Base-by-base conservation (phyloP, 1,140 invertebrate species). In the Protaetia brevitarsis region DNA sequence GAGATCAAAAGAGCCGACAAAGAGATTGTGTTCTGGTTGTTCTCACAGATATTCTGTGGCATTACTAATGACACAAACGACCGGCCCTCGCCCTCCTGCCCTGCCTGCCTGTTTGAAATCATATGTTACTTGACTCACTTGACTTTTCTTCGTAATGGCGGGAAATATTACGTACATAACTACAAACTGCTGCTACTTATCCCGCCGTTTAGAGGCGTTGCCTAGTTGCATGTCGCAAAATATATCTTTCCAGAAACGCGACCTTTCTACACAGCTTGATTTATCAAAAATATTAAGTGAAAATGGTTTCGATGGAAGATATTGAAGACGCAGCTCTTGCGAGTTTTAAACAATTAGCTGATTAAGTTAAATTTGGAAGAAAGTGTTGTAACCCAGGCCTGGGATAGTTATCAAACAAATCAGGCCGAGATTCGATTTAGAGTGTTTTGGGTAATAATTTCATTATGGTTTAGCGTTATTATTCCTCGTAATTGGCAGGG, bases 311-410 rank as follows among this genome's bases (percentile, higher is more conserved):
- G 59, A 68, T 69, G 62, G 82, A 82, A 69, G 80, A 82, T 70
- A 74, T 75, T 29, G 83, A 84, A 64, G 82, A 84, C 27, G 30
- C n/a, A 62, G 26, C 60, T 36, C 60, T 34, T 2, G 27, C 10
- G 28, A n/a, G 13, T 36, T 62, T 62, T 21, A 82, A 87, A 71
- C 86, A 89, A 74, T 73, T 95, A 66, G 94, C 92, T 79, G 82
- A 86, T 65, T n/a, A 88, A 92, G 78, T 82, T 97, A 67, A 95
- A 95, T 81, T 88, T 97, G 83, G 94, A 96, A 77, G 83, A 84
- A 73, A 83, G 81, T 41, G 87, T 91, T 45, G 86, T 88, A 27
- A 86, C 88, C 68, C 88, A 93, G 75, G 90, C 93, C 26, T 94
- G 91, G 89, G 84, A 86, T 69, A 89, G 87, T 66, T 96, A 92